Evolutionary conservation across 2,888 invertebrate species (phyloP).

Genomic region (Linhomoeus sp.): DNA sequence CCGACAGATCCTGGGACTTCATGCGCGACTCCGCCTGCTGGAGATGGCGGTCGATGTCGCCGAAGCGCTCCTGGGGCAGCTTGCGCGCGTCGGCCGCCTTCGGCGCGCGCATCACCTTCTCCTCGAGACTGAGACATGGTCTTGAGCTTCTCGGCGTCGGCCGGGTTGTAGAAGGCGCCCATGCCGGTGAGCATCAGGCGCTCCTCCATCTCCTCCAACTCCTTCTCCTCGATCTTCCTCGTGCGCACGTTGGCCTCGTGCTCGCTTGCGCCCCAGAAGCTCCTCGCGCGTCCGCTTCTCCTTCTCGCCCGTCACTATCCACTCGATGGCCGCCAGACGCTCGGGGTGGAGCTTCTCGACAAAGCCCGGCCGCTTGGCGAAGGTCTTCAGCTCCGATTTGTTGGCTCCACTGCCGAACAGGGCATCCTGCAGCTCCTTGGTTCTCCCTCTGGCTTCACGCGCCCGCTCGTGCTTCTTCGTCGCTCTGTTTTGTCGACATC

Average conservation of each 20-base stretch:
- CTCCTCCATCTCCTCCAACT: conserved; percentile 10
- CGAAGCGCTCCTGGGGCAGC: too few species aligned
- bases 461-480: too few species aligned
- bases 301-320: conserved; percentile 1
- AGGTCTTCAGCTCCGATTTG: too few species aligned
- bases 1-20: too few species aligned
- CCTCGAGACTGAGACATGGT: not conserved
- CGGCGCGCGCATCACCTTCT: not conserved
- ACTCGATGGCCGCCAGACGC: not conserved
- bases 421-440: too few species aligned
- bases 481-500: too few species aligned
- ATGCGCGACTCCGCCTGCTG: too few species aligned
- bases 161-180: conserved; percentile 5
- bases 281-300: not conserved
- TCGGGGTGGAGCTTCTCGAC: conserved; percentile 3
- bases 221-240: conserved; percentile 7
- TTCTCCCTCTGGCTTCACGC: too few species aligned
- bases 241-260: conserved; percentile 2
- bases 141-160: not conserved
- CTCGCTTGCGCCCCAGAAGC: conserved; percentile 5
- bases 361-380: too few species aligned
- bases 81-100: too few species aligned
- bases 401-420: too few species aligned
- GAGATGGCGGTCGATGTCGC: too few species aligned
- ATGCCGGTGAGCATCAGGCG: conserved; percentile 8